phyloP scores from a whole-genome alignment of 2,888 invertebrate genomes.

The Mimumesa dahlbomi region DNA sequence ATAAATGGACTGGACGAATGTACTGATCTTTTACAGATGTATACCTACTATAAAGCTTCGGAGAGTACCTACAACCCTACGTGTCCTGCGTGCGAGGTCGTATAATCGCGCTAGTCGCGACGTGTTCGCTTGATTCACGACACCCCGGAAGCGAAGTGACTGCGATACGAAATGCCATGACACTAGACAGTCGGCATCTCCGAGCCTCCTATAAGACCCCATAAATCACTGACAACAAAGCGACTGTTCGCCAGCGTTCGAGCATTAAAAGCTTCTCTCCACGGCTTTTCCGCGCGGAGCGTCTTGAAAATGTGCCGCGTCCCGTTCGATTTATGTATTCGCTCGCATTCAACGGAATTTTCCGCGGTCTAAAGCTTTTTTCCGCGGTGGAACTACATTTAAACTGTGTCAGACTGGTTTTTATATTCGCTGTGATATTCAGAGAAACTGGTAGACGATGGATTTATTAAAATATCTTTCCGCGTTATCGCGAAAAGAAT shows the following conservation, averaged over 20 bases:
- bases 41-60: slow-evolving; percentile 41
- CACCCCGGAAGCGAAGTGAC: slow-evolving; percentile 64
- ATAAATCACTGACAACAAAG: slow-evolving; percentile 68
- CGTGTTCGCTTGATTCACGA: slow-evolving; percentile 68
- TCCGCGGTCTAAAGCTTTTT: too few relatives aligned
- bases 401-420: too few relatives aligned
- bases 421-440: too few relatives aligned
- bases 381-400: too few relatives aligned
- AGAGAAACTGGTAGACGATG: too few relatives aligned
- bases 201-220: slow-evolving; percentile 50
- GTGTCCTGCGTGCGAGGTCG: slow-evolving; percentile 50
- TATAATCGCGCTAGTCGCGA: slow-evolving; percentile 59
- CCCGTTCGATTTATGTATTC: too few relatives aligned
- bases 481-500: too few relatives aligned
- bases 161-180: slow-evolving; percentile 64
- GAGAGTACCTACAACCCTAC: slow-evolving; percentile 43
- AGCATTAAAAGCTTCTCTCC: slow-evolving; percentile 47
- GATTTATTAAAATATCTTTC: too few relatives aligned
- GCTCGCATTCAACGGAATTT: too few relatives aligned
- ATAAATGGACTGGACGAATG: slow-evolving; percentile 43
- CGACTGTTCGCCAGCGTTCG: slow-evolving; percentile 49
- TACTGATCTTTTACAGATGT: slow-evolving; percentile 52
- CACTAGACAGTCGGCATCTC: slow-evolving; percentile 59
- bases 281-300: slow-evolving; percentile 30
- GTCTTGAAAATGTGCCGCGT: too few relatives aligned